Evolutionary conservation across 2,113 vertebrate genomes (phyloP), one percentile per base, ranked within the genome.

Genomic region (Hoplias malabaricus): DNA sequence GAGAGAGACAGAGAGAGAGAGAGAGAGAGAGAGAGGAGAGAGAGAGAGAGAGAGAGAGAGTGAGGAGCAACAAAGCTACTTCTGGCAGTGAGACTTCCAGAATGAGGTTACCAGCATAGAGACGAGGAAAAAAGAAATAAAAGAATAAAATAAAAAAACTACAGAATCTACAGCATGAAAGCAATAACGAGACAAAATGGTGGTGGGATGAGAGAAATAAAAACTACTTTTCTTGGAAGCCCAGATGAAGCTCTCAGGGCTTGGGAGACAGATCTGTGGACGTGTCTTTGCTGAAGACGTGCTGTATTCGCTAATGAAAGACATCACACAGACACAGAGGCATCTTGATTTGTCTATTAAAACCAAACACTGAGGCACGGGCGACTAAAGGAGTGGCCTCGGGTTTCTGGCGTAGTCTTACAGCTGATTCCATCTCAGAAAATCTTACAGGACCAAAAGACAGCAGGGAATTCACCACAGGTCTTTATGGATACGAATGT

Each of bases 1-100:
- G 46, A 82, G 65, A 77, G n/a, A 74, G 77, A 63, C 54, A 70
- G 31, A 83, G 71, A 80, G 78, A 82, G 66, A 46, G 77, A 87
- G 74, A 78, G 73, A 80, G 73, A 8, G 27, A 70, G 73, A 79
- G 82, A 78, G 75, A 71, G 46, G n/a, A 82, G 65, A 77, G n/a
- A 74, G 77, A 63, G 78, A 80, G 80, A 74, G 54, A 85, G 73
- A 78, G 73, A 80, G 67, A 69, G 23, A 53, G 59, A 71, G 66
- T 84, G 65, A 73, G 73, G 79, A 61, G 73, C 25, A 56, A 14
- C 25, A 29, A 36, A 16, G 10, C 16, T 63, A 63, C 40, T 57
- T 56, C 38, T 13, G 62, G 77, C 67, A 61, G 53, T 13, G 6
- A 70, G 46, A 69, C 53, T 34, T 48, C 67, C 33, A 76, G 21